Evolutionary conservation across 30 jellyfish, hydroid and myxozoan genomes (phyloP), one percentile per base, ranked within the genome.

Genomic region (Chrysaora quinquecirrha): DNA sequence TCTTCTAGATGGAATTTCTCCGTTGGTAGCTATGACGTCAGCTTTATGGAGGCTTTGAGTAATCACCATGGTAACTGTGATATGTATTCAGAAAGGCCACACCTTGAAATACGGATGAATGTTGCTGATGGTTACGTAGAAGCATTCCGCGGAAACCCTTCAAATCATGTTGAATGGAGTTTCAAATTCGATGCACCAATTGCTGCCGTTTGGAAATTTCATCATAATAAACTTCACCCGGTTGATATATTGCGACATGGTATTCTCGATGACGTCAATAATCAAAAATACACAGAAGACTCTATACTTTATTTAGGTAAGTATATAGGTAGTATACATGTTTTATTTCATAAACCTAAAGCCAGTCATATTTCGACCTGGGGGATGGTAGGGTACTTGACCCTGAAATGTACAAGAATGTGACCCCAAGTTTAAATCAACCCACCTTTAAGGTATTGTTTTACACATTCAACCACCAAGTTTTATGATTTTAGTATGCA

Each of bases 1-100:
- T 29, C 18, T 20, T 76, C 11, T 73, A 93, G 98, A 86, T 94
- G 99, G 99, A 87, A 94, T 49, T 94, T 73, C 75, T 94, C 99
- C 30, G 99, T 94, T 27, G 99, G 97, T 1, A 79, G 68, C 10
- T 87, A 38, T 75, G 99, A 94, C 49, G 86, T 94, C 49, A 96
- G 90, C 23, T 78, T 82, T 50, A 38, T 71, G 69, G 96, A 83
- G 6, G 75, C 73, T 10, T 56, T 58, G 16, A 77, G 82, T 4
- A 74, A 82, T 52, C 95, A 70, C 63, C 49, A 16, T 3, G 43
- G 63, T 9, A 48, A 32, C 58, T 66, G 89, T 21, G 76, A 48
- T 10, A 31, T 48, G 47, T 68, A 79, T 38, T 54, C 49, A 0
- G 73, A 34, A 20, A 61, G 28, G n/a, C 32, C 23, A 24, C 49